Percentiles rank a stretch among this genome's conserved stretches.
Conservation (phyloP, 2,888 invertebrate species). For the Trachelus stipa region DNA sequence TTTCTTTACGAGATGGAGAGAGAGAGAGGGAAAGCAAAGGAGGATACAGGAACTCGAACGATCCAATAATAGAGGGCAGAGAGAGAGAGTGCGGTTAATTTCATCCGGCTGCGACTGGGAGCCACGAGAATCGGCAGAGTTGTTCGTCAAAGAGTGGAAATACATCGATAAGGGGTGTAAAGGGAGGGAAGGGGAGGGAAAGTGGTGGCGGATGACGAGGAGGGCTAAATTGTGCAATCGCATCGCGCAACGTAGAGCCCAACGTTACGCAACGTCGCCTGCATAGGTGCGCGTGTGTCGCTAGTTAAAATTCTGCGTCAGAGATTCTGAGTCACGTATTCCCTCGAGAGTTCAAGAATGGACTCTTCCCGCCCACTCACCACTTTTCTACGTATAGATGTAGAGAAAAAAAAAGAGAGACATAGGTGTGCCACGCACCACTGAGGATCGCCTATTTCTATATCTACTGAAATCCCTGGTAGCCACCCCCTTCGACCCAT, state of each 20-base stretch:
- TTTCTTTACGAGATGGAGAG: background rate
- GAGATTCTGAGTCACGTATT: background rate
- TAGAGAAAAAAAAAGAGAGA: background rate
- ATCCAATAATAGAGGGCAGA: background rate
- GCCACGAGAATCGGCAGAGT: background rate
- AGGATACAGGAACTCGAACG: background rate
- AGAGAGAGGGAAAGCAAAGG: conserved; percentile 7
- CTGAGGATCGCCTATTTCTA: background rate
- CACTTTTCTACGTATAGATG: too few species aligned
- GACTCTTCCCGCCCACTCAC: background rate
- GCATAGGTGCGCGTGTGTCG: background rate
- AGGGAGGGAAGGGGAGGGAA: background rate
- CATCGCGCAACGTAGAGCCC: background rate
- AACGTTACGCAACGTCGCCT: background rate
- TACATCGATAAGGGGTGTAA: background rate
- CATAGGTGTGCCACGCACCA: background rate
- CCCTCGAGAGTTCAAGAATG: background rate
- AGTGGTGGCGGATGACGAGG: background rate
- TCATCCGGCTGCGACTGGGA: background rate
- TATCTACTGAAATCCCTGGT: background rate
- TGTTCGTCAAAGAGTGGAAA: background rate
- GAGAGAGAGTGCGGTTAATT: background rate
- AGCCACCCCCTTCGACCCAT: background rate
- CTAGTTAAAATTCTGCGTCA: background rate
- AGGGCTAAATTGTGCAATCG: background rate